These are phyloP conservation scores for Eledone cirrhosa DNA, from an alignment of 2,888 invertebrate species.

Conservation along the genomic window DNA sequence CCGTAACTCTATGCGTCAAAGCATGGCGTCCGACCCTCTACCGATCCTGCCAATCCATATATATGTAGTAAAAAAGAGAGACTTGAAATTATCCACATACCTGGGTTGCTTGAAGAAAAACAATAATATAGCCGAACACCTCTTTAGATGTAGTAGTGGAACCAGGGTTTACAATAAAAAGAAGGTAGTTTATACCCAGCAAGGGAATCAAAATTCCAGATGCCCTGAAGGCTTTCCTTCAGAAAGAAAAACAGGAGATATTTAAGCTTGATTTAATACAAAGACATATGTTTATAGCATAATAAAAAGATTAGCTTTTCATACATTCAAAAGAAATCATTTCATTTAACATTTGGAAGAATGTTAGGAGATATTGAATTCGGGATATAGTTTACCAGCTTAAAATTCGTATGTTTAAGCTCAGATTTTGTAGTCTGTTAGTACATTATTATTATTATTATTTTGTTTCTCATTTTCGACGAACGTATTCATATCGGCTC, in stretches of 20 bases:
- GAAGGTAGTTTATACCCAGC: conserved; percentile 15
- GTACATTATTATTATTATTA: too few relatives aligned
- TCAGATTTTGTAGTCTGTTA: too few relatives aligned
- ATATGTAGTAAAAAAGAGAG: background rate
- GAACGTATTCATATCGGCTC: too few relatives aligned
- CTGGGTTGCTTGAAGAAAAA: conserved; percentile 4
- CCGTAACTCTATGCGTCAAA: too few relatives aligned
- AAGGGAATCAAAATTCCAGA: conserved; percentile 14
- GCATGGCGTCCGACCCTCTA: too few relatives aligned
- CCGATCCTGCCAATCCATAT: too few relatives aligned
- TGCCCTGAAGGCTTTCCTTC: conserved; percentile 3
- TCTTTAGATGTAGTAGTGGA: background rate
- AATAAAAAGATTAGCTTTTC: too few relatives aligned
- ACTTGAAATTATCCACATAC: background rate
- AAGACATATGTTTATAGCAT: background rate
- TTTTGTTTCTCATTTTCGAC: too few relatives aligned
- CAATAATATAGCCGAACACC: conserved; percentile 18
- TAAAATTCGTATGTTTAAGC: too few relatives aligned
- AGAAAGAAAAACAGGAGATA: background rate
- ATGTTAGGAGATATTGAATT: too few relatives aligned
- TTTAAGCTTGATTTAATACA: background rate
- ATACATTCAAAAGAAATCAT: background rate
- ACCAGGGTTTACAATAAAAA: conserved; percentile 15
- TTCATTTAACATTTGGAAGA: too few relatives aligned
- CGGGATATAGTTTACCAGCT: too few relatives aligned